phyloP scores from a whole-genome alignment of 2,888 invertebrate species.

The Pinctada fucata region DNA sequence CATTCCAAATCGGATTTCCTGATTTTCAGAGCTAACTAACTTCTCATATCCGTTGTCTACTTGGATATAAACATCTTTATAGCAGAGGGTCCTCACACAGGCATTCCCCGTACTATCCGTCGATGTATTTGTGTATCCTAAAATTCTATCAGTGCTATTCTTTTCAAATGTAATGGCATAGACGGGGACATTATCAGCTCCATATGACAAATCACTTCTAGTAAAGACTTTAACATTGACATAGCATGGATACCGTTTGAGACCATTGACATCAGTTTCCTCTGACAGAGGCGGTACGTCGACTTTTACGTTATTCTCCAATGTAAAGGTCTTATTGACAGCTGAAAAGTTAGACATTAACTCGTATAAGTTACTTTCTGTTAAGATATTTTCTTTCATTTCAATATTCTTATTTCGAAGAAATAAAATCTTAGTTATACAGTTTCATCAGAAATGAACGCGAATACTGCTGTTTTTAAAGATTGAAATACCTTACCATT shows the following conservation, averaged over 20 bases:
- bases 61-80: neutral
- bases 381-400: too few relatives aligned
- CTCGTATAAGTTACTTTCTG: too few relatives aligned
- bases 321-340: neutral
- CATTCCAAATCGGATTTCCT: neutral
- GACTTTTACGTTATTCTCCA: neutral
- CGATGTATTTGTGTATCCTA: neutral
- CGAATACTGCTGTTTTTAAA: too few relatives aligned
- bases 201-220: neutral
- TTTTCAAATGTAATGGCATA: neutral
- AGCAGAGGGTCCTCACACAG: neutral
- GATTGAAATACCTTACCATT: too few relatives aligned
- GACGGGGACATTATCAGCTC: neutral
- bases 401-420: too few relatives aligned
- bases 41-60: neutral
- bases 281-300: neutral
- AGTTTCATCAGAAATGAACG: too few relatives aligned
- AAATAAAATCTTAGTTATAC: too few relatives aligned
- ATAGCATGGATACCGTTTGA: neutral
- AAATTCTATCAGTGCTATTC: too few relatives aligned
- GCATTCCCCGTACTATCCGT: neutral
- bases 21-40: neutral
- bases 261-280: neutral
- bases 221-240: neutral
- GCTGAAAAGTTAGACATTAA: too few relatives aligned